Conservation (phyloP, 2,888 invertebrate species). For the Malthinus flaveolus region DNA sequence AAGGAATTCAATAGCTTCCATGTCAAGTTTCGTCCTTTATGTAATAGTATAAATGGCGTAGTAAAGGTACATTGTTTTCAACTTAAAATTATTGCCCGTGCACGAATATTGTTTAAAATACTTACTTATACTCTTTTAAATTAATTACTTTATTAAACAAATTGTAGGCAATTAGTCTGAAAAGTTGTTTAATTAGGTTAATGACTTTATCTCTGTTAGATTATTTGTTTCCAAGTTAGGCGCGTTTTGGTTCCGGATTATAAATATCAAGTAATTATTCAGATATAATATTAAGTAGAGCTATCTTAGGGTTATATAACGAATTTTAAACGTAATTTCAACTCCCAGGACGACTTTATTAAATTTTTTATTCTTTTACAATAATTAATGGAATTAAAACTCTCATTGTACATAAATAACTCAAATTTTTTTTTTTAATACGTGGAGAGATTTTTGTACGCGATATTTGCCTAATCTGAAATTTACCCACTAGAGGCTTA, state of each 20-base stretch:
- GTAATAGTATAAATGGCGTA: background rate
- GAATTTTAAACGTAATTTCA: background rate
- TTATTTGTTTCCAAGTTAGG: conserved; percentile 17
- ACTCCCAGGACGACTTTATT: background rate
- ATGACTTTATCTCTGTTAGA: conserved; percentile 21
- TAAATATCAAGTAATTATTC: conserved; percentile 22
- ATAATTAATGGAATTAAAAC: too few species aligned
- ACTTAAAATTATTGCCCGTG: conserved; percentile 14
- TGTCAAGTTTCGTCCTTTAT: background rate
- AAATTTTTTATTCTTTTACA: background rate
- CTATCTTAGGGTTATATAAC: conserved; percentile 6
- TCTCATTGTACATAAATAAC: too few species aligned
- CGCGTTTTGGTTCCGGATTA: conserved; percentile 13
- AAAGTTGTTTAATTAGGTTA: conserved; percentile 25
- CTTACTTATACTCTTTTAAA: conserved; percentile 7
- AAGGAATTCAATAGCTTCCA: background rate
- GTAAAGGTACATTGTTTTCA: conserved; percentile 14
- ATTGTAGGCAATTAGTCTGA: conserved; percentile 17
- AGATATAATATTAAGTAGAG: conserved; percentile 6
- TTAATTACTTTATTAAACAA: conserved; percentile 25
- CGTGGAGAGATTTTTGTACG: too few species aligned
- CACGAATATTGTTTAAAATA: background rate
- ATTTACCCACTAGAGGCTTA: too few species aligned
- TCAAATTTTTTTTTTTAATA: too few species aligned
- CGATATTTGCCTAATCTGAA: too few species aligned